phyloP scores from a whole-genome alignment of 2,113 vertebrate genomes.

The Saguinus midas region DNA sequence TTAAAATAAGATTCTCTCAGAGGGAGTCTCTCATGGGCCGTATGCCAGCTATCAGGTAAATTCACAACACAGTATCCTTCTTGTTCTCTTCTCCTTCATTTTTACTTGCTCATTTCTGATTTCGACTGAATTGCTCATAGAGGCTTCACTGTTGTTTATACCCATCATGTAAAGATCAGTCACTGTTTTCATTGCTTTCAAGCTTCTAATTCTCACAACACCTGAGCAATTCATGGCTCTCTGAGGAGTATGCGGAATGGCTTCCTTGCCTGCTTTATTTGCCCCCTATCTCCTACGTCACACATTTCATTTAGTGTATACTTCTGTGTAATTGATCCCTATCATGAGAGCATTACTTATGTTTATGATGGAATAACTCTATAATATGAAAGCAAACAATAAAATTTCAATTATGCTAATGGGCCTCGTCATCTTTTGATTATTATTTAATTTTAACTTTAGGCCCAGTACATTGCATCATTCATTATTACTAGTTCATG shows the following conservation, averaged over 20 bases:
- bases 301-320: not conserved
- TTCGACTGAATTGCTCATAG: not conserved
- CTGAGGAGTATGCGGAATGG: not conserved
- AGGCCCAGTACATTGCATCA: not conserved
- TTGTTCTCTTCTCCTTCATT: not conserved
- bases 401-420: not conserved
- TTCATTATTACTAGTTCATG: not conserved
- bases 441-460: slow-evolving; percentile 14
- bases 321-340: not conserved
- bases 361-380: not conserved
- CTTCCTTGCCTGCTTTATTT: not conserved
- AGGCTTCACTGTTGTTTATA: not conserved
- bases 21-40: not conserved
- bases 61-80: not conserved
- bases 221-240: not conserved
- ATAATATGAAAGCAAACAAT: not conserved
- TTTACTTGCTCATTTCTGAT: not conserved
- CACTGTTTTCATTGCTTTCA: not conserved
- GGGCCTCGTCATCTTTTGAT: not conserved
- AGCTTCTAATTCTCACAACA: not conserved
- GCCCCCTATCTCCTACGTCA: not conserved
- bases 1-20: not conserved
- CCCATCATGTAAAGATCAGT: not conserved
- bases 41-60: not conserved
- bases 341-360: not conserved